Base-by-base conservation (phyloP, 2,797 vertebrate species). In the Gorsachius magnificus region DNA sequence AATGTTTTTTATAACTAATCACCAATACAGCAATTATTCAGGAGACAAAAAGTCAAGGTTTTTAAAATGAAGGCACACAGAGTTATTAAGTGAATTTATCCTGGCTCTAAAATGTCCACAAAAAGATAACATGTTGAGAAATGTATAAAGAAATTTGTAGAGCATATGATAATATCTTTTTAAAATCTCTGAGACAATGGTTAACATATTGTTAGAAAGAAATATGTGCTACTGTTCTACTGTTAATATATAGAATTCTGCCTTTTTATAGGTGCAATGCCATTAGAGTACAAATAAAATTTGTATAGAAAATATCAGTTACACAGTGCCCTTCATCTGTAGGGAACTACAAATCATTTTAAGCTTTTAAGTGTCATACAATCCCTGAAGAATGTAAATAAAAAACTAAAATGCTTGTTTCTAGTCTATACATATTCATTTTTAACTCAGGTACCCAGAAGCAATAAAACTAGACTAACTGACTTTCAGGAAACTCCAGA, bases 11-110 rank as follows among this genome's bases (percentile, higher is more conserved):
- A 26, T 38, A 87, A 81, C 51, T 41, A 69, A 83, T 87, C 74
- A 88, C 71, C 64, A 89, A 89, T 90, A 70, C 7, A 91, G 18
- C 33, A 85, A 89, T 90, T 90, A 84, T 60, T 92, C 81, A 70
- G 63, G 64, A 90, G 41, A 84, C 21, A 76, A 76, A 78, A 33
- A 58, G 35, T n/a, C 41, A 82, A 74, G n/a, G 63, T 46, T 75
- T 84, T 89, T 45, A 16, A 91, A 92, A 78, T 56, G 13, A 88
- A 80, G 60, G 38, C 35, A 70, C 10, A 56, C 10, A 72, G 26
- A 60, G 31, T 57, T 89, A 91, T 93, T 81, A 93, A 93, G 43
- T 66, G 28, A 94, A 89, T 93, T 91, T 91, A 89, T 87, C 22
- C 61, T 83, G 76, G 54, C 15, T 28, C 45, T 71, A 60, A 93